Evolutionary conservation across 2,113 vertebrate species (phyloP), one percentile per base, ranked within the genome.

Genomic region (Tetrao urogallus): DNA sequence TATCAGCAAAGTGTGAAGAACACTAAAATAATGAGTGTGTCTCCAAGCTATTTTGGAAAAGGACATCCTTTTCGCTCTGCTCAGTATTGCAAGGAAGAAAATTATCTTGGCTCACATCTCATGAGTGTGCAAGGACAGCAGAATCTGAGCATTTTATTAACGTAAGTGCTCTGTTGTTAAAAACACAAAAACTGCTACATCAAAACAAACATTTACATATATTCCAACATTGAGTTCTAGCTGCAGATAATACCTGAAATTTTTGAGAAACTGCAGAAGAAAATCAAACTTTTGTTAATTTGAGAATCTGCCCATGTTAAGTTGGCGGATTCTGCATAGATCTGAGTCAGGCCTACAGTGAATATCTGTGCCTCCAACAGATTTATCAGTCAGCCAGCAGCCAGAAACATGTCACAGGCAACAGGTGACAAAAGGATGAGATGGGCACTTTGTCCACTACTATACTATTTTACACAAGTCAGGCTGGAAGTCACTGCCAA

Each of bases 1-100:
- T 81, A 75, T 91, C 91, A 92, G 85, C 85, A 95, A 94, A 91
- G 75, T 93, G 69, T 94, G 79, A 95, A 92, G 88, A 95, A 75
- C 84, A 80, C 20, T 65, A 22, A 71, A 88, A 86, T 50, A 93
- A 88, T 69, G 32, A 92, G 45, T 1, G 4, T 65, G 21, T 83
- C 63, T 90, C 73, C 70, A 58, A 78, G 79, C 66, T 94, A 54
- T 90, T 91, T 93, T 66, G 48, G 66, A 81, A 83, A 81, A 88
- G 40, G 36, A 74, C 36, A 48, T 25, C 36, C 32, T 88, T 88
- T 91, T 71, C 74, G 13, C 18, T 80, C 40, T 82, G 19, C 22
- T 92, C 92, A 74, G 61, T 92, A 88, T 56, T 82, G 17, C 3
- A 5, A 52, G 11, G 47, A 92, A 73, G 56, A 24, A 86, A 81